Evolutionary conservation across 2,888 invertebrate genomes (phyloP).

Genomic region (Amiota mariae): DNA sequence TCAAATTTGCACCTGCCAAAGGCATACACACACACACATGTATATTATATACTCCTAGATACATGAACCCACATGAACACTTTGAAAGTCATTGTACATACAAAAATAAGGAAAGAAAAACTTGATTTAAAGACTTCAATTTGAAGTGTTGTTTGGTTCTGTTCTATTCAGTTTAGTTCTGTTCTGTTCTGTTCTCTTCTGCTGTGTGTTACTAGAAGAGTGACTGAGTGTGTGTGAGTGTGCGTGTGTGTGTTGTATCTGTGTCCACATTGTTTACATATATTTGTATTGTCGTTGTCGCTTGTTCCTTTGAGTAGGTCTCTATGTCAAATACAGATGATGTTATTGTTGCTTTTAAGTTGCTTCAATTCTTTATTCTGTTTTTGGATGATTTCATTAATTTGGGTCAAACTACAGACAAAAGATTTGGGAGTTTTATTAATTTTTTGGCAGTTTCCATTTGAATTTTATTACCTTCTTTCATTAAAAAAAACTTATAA

Average conservation of each 20-base stretch:
- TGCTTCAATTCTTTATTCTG: constrained; percentile 13
- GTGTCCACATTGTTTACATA: background rate
- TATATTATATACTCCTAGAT: background rate
- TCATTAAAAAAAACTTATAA: no score
- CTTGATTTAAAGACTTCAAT: background rate
- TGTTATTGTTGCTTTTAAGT: constrained; percentile 5
- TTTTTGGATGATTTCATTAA: constrained; percentile 24
- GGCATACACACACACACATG: background rate
- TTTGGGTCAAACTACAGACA: constrained; percentile 27
- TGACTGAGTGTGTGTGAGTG: background rate
- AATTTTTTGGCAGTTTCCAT: no score
- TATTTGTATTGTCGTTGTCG: background rate
- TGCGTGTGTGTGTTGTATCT: background rate
- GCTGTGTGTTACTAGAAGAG: constrained; percentile 9
- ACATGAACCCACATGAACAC: background rate
- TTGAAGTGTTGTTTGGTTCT: background rate
- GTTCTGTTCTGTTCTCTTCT: background rate
- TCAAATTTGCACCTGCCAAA: constrained; percentile 2
- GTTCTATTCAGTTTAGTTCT: background rate
- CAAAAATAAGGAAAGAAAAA: background rate
- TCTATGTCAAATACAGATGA: background rate
- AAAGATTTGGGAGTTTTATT: no score
- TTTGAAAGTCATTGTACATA: constrained; percentile 4
- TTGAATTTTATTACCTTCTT: no score
- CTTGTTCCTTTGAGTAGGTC: background rate